Base-by-base conservation (phyloP, 2,797 vertebrate species). In the Myotis vivesi region DNA sequence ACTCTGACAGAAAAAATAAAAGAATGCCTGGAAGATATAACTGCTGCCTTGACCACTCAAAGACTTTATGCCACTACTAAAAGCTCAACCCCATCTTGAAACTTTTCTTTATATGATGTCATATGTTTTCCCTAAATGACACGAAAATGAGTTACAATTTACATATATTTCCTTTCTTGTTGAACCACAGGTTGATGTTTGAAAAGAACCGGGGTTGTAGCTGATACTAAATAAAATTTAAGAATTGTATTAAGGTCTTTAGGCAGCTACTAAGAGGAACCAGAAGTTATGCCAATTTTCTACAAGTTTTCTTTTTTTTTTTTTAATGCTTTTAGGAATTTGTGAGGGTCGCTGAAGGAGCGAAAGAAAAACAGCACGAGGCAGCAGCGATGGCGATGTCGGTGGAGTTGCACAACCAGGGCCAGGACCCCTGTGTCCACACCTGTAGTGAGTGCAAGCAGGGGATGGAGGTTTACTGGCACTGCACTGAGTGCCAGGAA, bases 401-500 rank as follows among this genome's bases (percentile, higher is more conserved):
- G 5, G 12, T 13, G 59, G 28, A 30, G 28, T 28, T 62, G 59
- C 59, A 30, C 5, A 12, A 25, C 28, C 59, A 30, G 28, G 59
- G 59, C 59, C 59, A 13, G 12, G 59, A 2, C 12, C 59, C 28
- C 59, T 5, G 25, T 28, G 25, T 28, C 59, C 25, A 62, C 59
- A 6, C 59, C 59, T 62, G 59, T 12, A 6, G 59, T 30, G 59
- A 62, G 28, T 62, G 59, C 59, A 28, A 62, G 59, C 59, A 62
- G 25, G 12, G 15, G 25, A 2, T 15, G 59, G 59, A 62, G 12
- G 28, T 12, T 2, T 25, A 13, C 59, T 62, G 59, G 59, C 59
- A 62, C 28, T 62, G 59, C 59, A 30, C 59, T 3, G 25, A 13
- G 59, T 62, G 59, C 59, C 5, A 99, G 99, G 99, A 99, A 98